Base-by-base conservation (phyloP, 2,888 invertebrate species). In the Gastrophysa polygoni region DNA sequence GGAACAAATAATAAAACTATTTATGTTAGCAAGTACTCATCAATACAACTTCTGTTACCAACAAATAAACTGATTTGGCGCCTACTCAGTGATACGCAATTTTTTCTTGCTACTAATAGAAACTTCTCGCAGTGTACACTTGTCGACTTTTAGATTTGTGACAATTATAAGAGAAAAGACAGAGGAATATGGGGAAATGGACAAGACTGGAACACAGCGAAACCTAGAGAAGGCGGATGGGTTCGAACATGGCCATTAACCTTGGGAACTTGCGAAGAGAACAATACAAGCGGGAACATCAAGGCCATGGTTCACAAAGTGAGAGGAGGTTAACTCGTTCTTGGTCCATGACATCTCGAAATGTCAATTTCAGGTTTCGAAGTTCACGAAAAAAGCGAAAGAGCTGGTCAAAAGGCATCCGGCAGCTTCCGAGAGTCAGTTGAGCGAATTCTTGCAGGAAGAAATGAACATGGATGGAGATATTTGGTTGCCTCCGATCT, bases 221-320 rank as follows among this genome's bases (percentile, higher is more conserved):
- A 85, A 5, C 82, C 84, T 1, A 82, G 83, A 14, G 89, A 91
- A 64, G 93, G 93, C 0, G 89, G 90, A 43, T 93, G 93, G 91
- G 86, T 90, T 46, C 82, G 92, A 67, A 87, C 91, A 61, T 93
- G 90, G 81, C 93, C 93, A 0, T 80, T 87, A 69, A 71, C 70
- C 48, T 34, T 70, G 2, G 75, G 75, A 60, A 34, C 66, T 50
- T 61, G 59, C 43, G 65, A 56, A 47, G 62, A 64, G 48, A 55
- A 47, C 20, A 63, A 57, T 44, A 67, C 50, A 43, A 70, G 64
- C 21, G 63, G 68, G 18, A 58, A 68, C 14, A 65, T 77, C 38
- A 73, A 78, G 75, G 56, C 70, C 70, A 78, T 81, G 77, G 75
- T 77, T 58, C 66, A 71, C 68, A 57, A 78, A 74, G 77, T 79